phyloP scores from a whole-genome alignment of 2,797 vertebrate genomes.

The Tadarida brasiliensis region DNA sequence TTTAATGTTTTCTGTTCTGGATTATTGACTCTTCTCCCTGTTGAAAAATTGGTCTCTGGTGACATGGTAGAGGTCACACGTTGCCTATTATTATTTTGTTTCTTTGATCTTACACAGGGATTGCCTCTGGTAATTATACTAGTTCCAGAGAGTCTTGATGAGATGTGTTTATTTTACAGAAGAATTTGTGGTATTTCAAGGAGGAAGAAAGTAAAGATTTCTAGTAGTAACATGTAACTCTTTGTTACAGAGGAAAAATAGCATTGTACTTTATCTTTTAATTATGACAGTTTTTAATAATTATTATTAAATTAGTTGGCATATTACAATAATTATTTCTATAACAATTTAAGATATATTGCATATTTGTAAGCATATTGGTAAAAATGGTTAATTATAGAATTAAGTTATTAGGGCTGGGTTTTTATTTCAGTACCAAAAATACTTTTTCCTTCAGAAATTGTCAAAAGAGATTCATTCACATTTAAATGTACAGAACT shows the following conservation, averaged over 20 bases:
- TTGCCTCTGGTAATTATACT: constrained; percentile 83
- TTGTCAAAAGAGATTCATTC: constrained; percentile 17
- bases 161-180: constrained; percentile 86
- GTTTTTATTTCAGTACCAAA: constrained; percentile 62
- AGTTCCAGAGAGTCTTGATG: constrained; percentile 79
- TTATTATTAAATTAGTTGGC: constrained; percentile 32
- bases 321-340: constrained; percentile 55
- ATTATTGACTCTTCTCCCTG: constrained; percentile 63
- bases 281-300: constrained; percentile 41
- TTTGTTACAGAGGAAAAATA: constrained; percentile 63
- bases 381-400: constrained; percentile 49
- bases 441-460: constrained; percentile 51
- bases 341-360: constrained; percentile 1
- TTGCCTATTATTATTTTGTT: constrained; percentile 73
- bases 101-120: constrained; percentile 83
- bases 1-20: constrained; percentile 76
- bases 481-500: constrained; percentile 59
- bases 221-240: constrained; percentile 62
- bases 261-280: constrained; percentile 40
- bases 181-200: constrained; percentile 87
- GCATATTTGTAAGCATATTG: background rate
- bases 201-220: constrained; percentile 81
- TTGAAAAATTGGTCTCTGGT: constrained; percentile 80
- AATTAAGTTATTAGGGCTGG: constrained; percentile 24
- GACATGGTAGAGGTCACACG: constrained; percentile 77